Evolutionary conservation across 2,888 invertebrate genomes (phyloP).

Genomic region (Chironomus tentans): DNA sequence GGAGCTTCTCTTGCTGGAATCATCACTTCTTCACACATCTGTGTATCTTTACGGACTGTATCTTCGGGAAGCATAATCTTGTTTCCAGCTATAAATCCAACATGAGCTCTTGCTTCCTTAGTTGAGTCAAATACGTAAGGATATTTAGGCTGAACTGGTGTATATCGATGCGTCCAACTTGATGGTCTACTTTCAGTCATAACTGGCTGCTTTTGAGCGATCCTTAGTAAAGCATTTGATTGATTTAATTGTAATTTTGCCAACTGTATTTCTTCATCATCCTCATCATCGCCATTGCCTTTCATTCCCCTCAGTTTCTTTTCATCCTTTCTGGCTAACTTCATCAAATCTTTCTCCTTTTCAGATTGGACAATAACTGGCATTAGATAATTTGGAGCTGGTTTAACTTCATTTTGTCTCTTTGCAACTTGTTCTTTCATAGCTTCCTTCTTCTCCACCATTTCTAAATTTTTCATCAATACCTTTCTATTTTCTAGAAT

Average conservation of each 20-base stretch:
- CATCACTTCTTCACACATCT: conserved; percentile 75
- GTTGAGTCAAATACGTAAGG: conserved; percentile 85
- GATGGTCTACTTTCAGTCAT: conserved; percentile 45
- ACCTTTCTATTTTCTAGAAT: conserved; percentile 55
- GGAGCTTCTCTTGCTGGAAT: conserved; percentile 62
- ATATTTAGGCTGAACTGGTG: conserved; percentile 53
- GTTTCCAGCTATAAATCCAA: conserved; percentile 67
- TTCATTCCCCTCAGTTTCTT: conserved; percentile 53
- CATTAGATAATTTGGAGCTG: conserved; percentile 58
- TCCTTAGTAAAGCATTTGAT: conserved; percentile 37
- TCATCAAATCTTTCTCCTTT: conserved; percentile 66
- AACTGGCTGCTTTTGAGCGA: conserved; percentile 37
- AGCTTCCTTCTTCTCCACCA: conserved; percentile 32
- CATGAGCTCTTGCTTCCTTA: conserved; percentile 51
- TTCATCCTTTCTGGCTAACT: conserved; percentile 73
- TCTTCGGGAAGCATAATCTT: conserved; percentile 74
- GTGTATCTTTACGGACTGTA: conserved; percentile 59
- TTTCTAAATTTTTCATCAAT: conserved; percentile 41
- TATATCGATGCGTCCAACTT: conserved; percentile 44
- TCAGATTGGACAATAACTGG: conserved; percentile 79
- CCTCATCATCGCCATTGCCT: conserved; percentile 34
- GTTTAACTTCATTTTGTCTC: conserved; percentile 32
- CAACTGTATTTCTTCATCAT: conserved; percentile 44
- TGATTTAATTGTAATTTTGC: conserved; percentile 38
- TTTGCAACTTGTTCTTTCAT: conserved; percentile 28